These are phyloP conservation scores for Ochropleura leucogaster DNA, from an alignment of 2,888 invertebrate genomes.

Conservation along the genomic window DNA sequence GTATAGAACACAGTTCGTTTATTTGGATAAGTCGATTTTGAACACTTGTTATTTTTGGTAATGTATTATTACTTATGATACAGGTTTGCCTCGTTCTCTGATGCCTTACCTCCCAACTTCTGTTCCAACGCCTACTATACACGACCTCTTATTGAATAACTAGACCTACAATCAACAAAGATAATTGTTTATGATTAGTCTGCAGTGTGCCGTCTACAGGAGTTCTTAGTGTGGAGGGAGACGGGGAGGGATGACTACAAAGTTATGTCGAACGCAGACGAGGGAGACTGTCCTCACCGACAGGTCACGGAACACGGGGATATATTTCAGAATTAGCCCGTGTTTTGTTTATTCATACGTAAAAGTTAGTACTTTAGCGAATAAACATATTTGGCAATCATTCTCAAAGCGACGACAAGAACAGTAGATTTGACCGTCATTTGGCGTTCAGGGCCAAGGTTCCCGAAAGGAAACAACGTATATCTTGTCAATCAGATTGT, in stretches of 20 bases:
- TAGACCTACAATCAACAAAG: not conserved
- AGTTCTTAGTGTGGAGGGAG: not conserved
- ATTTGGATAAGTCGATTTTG: not conserved
- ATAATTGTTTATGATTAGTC: not conserved
- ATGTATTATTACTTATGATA: no score
- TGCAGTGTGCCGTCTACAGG: not conserved
- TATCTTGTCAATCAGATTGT: slow-evolving; percentile 11
- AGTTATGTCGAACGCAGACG: not conserved
- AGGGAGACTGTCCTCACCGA: not conserved
- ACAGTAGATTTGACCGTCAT: not conserved
- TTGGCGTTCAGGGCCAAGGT: not conserved
- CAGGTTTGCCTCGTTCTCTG: not conserved
- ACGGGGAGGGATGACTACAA: not conserved
- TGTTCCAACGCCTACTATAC: not conserved
- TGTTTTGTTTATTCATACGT: not conserved
- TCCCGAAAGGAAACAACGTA: not conserved
- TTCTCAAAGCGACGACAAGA: not conserved
- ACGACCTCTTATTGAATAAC: not conserved
- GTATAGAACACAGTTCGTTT: not conserved
- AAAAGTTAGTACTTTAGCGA: not conserved
- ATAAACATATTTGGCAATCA: not conserved
- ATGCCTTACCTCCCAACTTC: not conserved
- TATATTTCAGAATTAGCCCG: slow-evolving; percentile 10
- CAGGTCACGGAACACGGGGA: not conserved
- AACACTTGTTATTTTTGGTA: not conserved